Evolutionary conservation across 1,140 invertebrate genomes (phyloP), one percentile per base, ranked within the genome.

Genomic region (Hydropsyche tenuis): DNA sequence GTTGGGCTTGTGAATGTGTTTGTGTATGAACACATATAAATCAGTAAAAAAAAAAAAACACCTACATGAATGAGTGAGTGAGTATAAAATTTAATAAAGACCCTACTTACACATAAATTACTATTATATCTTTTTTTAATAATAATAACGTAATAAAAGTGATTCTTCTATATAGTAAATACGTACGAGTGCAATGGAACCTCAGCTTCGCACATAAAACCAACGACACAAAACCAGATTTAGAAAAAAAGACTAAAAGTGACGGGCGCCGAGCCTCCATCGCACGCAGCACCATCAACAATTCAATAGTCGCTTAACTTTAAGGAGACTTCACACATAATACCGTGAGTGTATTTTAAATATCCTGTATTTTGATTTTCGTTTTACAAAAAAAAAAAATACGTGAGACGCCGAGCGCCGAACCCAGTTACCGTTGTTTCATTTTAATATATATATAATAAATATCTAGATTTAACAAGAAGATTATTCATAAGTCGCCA

Each of bases 41-140:
- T 53, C 16, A 20, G 45, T 23, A 23, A 11, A 5, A 18, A 23
- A 16, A 43, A 48, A 68, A 48, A 68, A 68, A 68, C 65, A 68
- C 45, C 65, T 68, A 68, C 42, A 27, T 72, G 64, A 75, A 72
- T 69, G 62, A 75, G 70, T 69, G 62, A 75, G 70, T 68, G 71
- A 69, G 74, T 75, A 75, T 69, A 75, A 75, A 75, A 75, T 75
- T 75, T 72, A 43, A 72, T 75, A 75, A 75, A 65, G 22, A 37
- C 22, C 65, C 74, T 75, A 75, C 74, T 75, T 75, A 75, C 46
- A 68, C 68, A 66, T 72, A 65, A 16, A 69, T 69, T 43, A 43
- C 16, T 65, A n/a, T n/a, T n/a, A 43, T 23, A 20, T 65, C 16
- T 65, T 65, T 65, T 25, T 25, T 60, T 60, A 18, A 53, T 53